Evolutionary conservation across 2,888 invertebrate genomes (phyloP), one percentile per base, ranked within the genome.

Genomic region (Scaeva pyrastri): DNA sequence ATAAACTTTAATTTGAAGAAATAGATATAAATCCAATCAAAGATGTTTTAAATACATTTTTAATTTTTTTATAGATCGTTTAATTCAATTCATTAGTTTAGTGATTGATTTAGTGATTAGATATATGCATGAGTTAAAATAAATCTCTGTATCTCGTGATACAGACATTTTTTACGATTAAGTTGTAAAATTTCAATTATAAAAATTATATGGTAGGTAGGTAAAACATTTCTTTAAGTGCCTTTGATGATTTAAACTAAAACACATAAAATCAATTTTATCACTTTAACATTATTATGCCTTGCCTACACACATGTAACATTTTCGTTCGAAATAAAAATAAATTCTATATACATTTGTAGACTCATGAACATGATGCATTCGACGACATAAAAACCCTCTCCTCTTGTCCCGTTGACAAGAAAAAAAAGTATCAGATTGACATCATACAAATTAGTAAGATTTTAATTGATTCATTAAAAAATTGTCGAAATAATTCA

Each of bases 391-490:
- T 31, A 5, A 8, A n/a, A n/a, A n/a, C n/a, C n/a, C n/a, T n/a
- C n/a, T n/a, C n/a, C n/a, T 31, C 31, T 31, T 2, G 0, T 31
- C 3, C 31, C 31, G 5, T n/a, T n/a, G n/a, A n/a, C n/a, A 31
- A 31, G 31, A 31, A 48, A 41, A 64, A 74, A 78, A 56, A 66
- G 70, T 74, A 78, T 78, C 70, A 48, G 83, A 83, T 83, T 39
- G 71, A 68, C 60, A 83, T 83, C 80, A 45, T 43, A 72, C 71
- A 76, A 76, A 80, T 85, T 76, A 85, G 80, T 85, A 60, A 50
- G 50, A 43, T 58, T 76, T 71, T 71, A 56, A 71, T 76, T 85
- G 76, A 76, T 85, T 85, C 80, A 85, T 85, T 85, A 85, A 76
- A 76, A 55, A 43, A 77, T 85, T 31, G 76, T 80, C 76, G 48